Conservation (phyloP, 2,113 vertebrate species). For the Phaetusa simplex region DNA sequence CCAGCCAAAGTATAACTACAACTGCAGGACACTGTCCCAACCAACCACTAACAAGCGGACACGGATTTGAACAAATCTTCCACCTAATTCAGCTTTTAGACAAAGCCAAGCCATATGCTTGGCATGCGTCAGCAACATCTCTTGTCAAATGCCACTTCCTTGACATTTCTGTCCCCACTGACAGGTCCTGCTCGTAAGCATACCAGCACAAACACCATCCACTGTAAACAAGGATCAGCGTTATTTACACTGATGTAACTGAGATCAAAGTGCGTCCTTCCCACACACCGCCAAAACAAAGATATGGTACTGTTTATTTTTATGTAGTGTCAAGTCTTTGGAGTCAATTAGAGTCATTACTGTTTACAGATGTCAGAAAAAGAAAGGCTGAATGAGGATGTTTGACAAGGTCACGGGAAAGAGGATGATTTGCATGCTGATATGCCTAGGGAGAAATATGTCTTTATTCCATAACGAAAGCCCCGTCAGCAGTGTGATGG, state of each 20-base stretch:
- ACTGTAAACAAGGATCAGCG: neutral
- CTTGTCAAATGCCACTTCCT: neutral
- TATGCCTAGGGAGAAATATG: neutral
- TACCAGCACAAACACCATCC: neutral
- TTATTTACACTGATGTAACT: neutral
- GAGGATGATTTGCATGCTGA: neutral
- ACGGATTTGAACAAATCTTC: neutral
- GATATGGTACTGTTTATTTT: neutral
- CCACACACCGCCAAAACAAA: neutral
- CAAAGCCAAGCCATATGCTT: accelerated
- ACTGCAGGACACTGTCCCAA: neutral
- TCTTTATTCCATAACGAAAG: neutral
- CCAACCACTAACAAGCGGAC: accelerated
- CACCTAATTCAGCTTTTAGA: neutral
- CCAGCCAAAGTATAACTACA: slow-evolving; percentile 4
- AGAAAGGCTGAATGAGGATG: neutral
- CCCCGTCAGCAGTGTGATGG: neutral
- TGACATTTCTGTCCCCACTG: neutral
- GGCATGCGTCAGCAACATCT: accelerated
- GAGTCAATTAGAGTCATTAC: neutral
- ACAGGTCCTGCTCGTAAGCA: neutral
- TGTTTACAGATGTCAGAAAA: neutral
- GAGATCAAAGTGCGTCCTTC: neutral
- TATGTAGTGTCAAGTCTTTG: neutral
- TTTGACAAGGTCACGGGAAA: neutral